These are phyloP conservation scores for Halictus rubicundus DNA, from an alignment of 1,140 invertebrate genomes.

Conservation along the genomic window DNA sequence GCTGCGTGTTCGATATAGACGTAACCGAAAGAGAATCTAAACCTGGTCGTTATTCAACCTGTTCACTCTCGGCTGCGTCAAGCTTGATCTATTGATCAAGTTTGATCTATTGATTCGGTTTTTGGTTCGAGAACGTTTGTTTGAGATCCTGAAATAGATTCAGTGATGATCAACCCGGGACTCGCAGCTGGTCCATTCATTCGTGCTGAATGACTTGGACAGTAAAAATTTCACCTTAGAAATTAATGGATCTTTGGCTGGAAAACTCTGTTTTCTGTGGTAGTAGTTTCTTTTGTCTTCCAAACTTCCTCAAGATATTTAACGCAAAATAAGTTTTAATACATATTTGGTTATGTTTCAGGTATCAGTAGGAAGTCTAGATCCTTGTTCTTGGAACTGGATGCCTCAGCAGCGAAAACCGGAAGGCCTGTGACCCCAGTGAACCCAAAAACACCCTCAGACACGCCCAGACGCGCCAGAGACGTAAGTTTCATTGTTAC, in stretches of 20 bases:
- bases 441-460: constrained; percentile 78
- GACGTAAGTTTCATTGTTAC: constrained; percentile 77
- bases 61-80: background rate
- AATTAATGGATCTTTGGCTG: too few relatives aligned
- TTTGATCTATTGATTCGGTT: background rate
- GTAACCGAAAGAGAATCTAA: background rate
- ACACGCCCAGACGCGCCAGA: constrained; percentile 81
- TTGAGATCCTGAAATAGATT: background rate
- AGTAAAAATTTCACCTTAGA: too few relatives aligned
- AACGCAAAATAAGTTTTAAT: too few relatives aligned
- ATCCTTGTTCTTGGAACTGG: constrained; percentile 91
- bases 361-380: constrained; percentile 93
- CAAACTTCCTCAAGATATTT: too few relatives aligned
- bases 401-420: constrained; percentile 84
- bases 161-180: too few relatives aligned
- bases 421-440: constrained; percentile 77
- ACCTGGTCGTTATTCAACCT: background rate
- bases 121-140: background rate
- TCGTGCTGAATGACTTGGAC: background rate
- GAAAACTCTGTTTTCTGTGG: too few relatives aligned
- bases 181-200: too few relatives aligned
- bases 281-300: too few relatives aligned
- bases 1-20: too few relatives aligned
- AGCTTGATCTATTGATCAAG: too few relatives aligned
- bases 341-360: constrained; percentile 72